Evolutionary conservation across 2,888 invertebrate species (phyloP).

Genomic region (Paralinhomoeus sp.): DNA sequence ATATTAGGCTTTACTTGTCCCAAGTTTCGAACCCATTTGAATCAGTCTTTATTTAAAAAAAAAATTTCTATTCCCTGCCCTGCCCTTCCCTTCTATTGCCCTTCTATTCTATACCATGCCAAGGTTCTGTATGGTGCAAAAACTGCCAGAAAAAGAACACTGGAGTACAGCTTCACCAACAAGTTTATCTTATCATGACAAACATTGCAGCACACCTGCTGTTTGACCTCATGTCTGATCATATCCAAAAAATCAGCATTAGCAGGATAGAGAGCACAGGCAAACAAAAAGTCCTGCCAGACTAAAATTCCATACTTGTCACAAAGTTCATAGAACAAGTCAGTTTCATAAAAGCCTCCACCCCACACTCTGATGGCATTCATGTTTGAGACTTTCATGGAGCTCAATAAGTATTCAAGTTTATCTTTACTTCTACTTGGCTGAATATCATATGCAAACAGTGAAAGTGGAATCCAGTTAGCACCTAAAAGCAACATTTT

Average conservation of each 20-base stretch:
- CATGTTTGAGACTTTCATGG: constrained; percentile 46
- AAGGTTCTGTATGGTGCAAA: too few relatives aligned
- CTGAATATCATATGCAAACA: constrained; percentile 46
- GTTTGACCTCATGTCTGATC: constrained; percentile 49
- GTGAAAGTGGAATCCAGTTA: constrained; percentile 69
- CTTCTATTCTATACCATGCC: too few relatives aligned
- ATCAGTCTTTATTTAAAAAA: too few relatives aligned
- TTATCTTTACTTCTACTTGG: neutral
- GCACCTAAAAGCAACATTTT: too few relatives aligned
- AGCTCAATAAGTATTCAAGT: constrained; percentile 8
- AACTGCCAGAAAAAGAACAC: too few relatives aligned
- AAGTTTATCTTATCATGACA: too few relatives aligned
- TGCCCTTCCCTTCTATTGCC: too few relatives aligned
- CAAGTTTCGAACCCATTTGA: too few relatives aligned
- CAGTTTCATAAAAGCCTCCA: constrained; percentile 79
- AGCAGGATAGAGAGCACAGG: constrained; percentile 75
- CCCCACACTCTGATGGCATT: constrained; percentile 89
- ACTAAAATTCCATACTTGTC: constrained; percentile 66
- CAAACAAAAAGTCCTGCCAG: constrained; percentile 96
- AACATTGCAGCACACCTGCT: constrained; percentile 39
- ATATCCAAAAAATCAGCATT: constrained; percentile 45
- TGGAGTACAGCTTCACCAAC: too few relatives aligned
- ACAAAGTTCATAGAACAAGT: constrained; percentile 58
- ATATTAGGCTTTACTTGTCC: too few relatives aligned
- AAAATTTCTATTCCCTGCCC: too few relatives aligned